Evolutionary conservation across 2,113 vertebrate genomes (phyloP).

Genomic region (Macquaria ambigua): DNA sequence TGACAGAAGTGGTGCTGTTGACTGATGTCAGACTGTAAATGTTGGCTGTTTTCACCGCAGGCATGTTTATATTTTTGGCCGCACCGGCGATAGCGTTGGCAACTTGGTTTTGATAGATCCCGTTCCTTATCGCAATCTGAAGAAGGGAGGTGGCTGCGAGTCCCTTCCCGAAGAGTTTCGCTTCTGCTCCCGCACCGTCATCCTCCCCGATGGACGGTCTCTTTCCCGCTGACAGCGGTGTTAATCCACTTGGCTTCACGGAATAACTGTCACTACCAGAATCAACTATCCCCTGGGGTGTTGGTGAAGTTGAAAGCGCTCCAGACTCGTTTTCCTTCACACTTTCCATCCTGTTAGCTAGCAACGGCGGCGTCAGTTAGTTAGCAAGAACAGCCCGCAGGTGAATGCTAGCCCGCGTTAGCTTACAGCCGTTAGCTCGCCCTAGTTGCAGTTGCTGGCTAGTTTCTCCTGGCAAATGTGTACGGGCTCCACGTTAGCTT

Average conservation of each 20-base stretch:
- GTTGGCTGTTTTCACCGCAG: constrained; percentile 66
- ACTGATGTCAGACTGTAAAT: constrained; percentile 65
- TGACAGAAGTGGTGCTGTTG: constrained; percentile 77
- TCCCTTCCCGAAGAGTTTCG: constrained; percentile 80
- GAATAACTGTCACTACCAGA: constrained; percentile 44
- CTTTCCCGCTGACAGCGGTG: constrained; percentile 61
- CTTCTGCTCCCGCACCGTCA: constrained; percentile 76
- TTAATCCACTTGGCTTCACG: constrained; percentile 59
- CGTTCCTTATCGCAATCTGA: constrained; percentile 81
- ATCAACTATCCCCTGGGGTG: constrained; percentile 58
- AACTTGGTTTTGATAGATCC: constrained; percentile 81
- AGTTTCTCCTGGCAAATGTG: constrained; percentile 20
- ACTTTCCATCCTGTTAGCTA: constrained; percentile 73
- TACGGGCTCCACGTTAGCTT: constrained; percentile 61
- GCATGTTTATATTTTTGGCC: constrained; percentile 62
- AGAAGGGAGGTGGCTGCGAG: constrained; percentile 81
- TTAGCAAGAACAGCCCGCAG: constrained; percentile 60
- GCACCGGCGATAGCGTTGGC: constrained; percentile 67
- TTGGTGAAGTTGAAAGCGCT: constrained; percentile 40
- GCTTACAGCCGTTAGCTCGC: constrained; percentile 57
- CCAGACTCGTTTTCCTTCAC: constrained; percentile 63
- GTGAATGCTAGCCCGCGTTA: constrained; percentile 70
- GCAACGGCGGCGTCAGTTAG: constrained; percentile 29
- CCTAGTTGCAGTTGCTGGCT: constrained; percentile 15
- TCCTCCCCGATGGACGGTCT: constrained; percentile 77